phyloP scores from a whole-genome alignment of 1,140 invertebrate genomes.

The Trachymyrmex septentrionalis region DNA sequence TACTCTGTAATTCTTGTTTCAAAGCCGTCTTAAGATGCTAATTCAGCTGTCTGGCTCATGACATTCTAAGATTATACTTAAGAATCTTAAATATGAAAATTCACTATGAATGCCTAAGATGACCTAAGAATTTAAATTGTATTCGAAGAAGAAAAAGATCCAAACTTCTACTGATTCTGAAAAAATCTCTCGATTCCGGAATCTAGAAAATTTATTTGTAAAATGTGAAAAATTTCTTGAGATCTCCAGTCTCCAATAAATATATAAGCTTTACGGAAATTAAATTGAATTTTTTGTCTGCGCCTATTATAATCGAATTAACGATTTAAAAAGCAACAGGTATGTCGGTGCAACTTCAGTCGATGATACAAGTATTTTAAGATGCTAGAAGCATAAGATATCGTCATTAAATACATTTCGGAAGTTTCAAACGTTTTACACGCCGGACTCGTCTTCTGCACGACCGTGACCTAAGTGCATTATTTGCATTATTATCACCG shows the following conservation, averaged over 20 bases:
- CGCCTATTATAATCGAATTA: background rate
- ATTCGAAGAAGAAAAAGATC: no score
- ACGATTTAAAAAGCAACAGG: background rate
- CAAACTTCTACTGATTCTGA: background rate
- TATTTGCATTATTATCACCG: slow-evolving; percentile 43
- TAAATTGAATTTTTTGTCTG: background rate
- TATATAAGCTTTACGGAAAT: background rate
- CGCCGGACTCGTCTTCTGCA: slow-evolving; percentile 16
- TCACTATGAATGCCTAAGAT: no score
- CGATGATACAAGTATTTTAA: slow-evolving; percentile 30
- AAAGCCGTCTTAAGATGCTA: no score
- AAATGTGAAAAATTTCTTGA: background rate
- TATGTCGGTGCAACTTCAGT: background rate
- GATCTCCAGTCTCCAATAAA: background rate
- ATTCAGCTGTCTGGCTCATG: no score
- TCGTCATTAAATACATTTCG: slow-evolving; percentile 14
- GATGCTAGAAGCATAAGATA: slow-evolving; percentile 15
- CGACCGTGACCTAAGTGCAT: slow-evolving; percentile 9
- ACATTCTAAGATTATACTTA: no score
- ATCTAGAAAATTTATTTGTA: background rate
- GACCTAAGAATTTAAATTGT: background rate
- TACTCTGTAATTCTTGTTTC: no score
- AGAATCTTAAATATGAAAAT: no score
- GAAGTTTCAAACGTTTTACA: slow-evolving; percentile 31
- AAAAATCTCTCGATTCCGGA: background rate